Conservation (phyloP, 2,888 invertebrate species). For the Augochlorella aurata region DNA sequence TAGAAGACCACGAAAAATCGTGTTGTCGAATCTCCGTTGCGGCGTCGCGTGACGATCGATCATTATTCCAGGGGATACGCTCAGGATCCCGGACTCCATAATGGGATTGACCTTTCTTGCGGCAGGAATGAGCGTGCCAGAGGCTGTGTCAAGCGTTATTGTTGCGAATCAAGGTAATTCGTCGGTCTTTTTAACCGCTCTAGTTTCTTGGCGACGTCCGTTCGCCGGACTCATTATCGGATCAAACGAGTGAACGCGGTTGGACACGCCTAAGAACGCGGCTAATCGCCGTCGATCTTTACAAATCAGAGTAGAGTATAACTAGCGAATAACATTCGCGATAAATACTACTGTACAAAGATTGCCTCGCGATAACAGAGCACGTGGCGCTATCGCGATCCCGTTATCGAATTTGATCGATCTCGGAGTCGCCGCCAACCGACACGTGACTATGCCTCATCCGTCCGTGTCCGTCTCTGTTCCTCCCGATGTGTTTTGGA, state of each 20-base stretch:
- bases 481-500: background rate
- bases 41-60: slow-evolving; percentile 38
- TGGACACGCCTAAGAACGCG: background rate
- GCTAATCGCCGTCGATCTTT: background rate
- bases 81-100: slow-evolving; percentile 91
- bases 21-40: background rate
- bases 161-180: slow-evolving; percentile 90
- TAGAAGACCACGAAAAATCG: background rate
- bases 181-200: slow-evolving; percentile 3
- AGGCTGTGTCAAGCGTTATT: slow-evolving; percentile 92
- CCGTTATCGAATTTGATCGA: slow-evolving; percentile 31
- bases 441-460: background rate
- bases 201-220: background rate
- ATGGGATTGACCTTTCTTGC: slow-evolving; percentile 93
- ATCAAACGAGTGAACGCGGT: background rate
- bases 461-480: background rate
- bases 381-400: slow-evolving; percentile 6
- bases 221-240: slow-evolving; percentile 2
- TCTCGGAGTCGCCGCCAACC: slow-evolving; percentile 16
- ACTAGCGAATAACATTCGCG: slow-evolving; percentile 20
- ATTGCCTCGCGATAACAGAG: slow-evolving; percentile 9
- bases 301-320: slow-evolving; percentile 17
- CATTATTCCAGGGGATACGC: slow-evolving; percentile 86
- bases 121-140: slow-evolving; percentile 93
- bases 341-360: slow-evolving; percentile 30